Conservation (phyloP, 2,888 invertebrate species). For the Campopleginae sp. region DNA sequence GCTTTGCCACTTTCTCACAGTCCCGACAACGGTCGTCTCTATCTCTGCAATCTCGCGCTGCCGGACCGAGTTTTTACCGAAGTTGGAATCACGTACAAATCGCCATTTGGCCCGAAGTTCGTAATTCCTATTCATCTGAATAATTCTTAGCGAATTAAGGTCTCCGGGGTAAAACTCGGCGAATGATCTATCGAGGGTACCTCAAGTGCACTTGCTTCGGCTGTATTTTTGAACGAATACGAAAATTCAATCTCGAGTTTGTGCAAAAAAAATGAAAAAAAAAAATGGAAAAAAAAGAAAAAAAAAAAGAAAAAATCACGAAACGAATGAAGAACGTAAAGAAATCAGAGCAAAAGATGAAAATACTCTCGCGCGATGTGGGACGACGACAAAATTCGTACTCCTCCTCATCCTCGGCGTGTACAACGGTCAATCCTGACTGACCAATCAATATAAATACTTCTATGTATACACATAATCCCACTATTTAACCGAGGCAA, state of each 20-base stretch:
- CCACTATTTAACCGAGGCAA: conserved; percentile 21
- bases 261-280: conserved; percentile 5
- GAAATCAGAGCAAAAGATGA: conserved; percentile 4
- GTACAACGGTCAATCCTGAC: neutral
- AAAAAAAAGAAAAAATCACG: too few species aligned
- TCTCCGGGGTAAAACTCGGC: neutral
- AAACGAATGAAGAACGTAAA: neutral
- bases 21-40: conserved; percentile 89
- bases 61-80: conserved; percentile 91
- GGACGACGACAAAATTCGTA: neutral
- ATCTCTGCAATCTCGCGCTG: conserved; percentile 93
- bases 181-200: conserved; percentile 41
- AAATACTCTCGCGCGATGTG: conserved; percentile 1
- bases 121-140: conserved; percentile 89
- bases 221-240: conserved; percentile 30
- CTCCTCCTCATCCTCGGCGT: neutral
- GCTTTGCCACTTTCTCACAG: conserved; percentile 89
- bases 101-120: conserved; percentile 94
- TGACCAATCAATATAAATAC: neutral
- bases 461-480: conserved; percentile 2
- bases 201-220: conserved; percentile 44
- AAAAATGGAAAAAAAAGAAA: too few species aligned
- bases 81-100: conserved; percentile 91
- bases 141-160: conserved; percentile 79
- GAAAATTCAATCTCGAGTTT: conserved; percentile 31